These are phyloP conservation scores for Zoanthus gigantus DNA, from an alignment of 92 coral and sea anemone species.

Conservation along the genomic window DNA sequence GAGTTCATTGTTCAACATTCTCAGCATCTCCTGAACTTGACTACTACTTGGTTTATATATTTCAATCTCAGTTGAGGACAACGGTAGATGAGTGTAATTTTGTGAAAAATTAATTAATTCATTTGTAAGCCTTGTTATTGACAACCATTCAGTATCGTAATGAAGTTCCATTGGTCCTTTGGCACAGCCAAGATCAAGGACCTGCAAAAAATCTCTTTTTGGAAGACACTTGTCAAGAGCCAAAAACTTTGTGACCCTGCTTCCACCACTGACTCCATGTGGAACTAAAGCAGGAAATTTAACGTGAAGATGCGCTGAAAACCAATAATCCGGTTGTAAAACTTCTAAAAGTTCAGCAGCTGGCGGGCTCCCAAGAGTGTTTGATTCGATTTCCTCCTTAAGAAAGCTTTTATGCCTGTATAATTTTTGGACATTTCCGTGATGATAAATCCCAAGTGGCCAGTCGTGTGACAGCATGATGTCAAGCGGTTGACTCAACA, in stretches of 20 bases:
- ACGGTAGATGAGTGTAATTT: conserved; percentile 71
- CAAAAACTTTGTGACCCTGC: conserved; percentile 85
- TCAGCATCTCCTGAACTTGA: conserved; percentile 62
- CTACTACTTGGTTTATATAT: conserved; percentile 71
- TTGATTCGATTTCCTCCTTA: conserved; percentile 80
- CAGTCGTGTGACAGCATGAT: conserved; percentile 97
- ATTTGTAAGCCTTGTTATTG: conserved; percentile 80
- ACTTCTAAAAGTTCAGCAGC: conserved; percentile 76
- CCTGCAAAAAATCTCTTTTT: conserved; percentile 88
- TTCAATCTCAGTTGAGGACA: conserved; percentile 54
- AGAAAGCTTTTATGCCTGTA: conserved; percentile 85
- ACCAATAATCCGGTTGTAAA: conserved; percentile 91
- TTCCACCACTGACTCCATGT: conserved; percentile 44
- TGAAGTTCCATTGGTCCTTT: conserved; percentile 80
- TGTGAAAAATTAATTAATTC: conserved; percentile 69
- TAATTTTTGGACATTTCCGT: conserved; percentile 86
- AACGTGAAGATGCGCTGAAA: conserved; percentile 93
- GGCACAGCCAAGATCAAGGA: conserved; percentile 82
- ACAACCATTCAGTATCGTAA: conserved; percentile 96
- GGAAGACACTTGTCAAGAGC: conserved; percentile 98
- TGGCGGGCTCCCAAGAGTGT: conserved; percentile 94
- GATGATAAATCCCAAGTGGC: conserved; percentile 96
- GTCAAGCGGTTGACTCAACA: conserved; percentile 83
- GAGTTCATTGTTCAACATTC: conserved; percentile 64
- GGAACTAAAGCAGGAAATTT: conserved; percentile 92